Conservation (phyloP, 1,140 invertebrate species). For the Drosophila ercepeae region DNA sequence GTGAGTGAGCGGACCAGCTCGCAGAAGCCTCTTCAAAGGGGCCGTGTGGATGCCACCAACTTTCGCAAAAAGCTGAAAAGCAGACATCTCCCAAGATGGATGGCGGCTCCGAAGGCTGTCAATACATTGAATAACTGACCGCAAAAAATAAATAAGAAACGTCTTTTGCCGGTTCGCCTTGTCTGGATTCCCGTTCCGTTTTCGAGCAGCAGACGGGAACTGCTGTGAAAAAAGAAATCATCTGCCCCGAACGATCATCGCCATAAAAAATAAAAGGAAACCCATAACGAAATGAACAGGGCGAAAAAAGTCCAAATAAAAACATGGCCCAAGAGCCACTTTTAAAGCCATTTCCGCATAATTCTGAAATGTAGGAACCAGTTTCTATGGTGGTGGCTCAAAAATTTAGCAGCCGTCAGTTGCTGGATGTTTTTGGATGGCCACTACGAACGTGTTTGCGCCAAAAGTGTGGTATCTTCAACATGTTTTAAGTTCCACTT, state of each 20-base stretch:
- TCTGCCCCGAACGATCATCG: slow-evolving; percentile 26
- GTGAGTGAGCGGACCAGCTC: slow-evolving; percentile 60
- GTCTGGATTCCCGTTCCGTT: slow-evolving; percentile 24
- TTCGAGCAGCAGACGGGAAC: not conserved
- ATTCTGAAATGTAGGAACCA: slow-evolving; percentile 70
- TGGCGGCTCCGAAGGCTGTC: slow-evolving; percentile 50
- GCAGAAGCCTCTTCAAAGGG: slow-evolving; percentile 27
- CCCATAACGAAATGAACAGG: slow-evolving; percentile 29
- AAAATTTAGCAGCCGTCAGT: slow-evolving; percentile 42
- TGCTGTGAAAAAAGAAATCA: slow-evolving; percentile 65
- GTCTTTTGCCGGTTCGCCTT: slow-evolving; percentile 23
- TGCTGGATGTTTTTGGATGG: slow-evolving; percentile 10
- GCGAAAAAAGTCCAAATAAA: slow-evolving; percentile 28
- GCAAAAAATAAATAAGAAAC: slow-evolving; percentile 29
- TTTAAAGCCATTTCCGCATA: slow-evolving; percentile 70
- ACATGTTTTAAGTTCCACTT: slow-evolving; percentile 68
- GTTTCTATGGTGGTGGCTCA: slow-evolving; percentile 48
- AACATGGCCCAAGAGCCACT: slow-evolving; percentile 42
- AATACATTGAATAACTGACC: slow-evolving; percentile 54
- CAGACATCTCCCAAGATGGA: slow-evolving; percentile 31
- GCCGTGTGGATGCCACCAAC: slow-evolving; percentile 36
- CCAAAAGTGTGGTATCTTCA: slow-evolving; percentile 1
- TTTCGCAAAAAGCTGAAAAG: slow-evolving; percentile 38
- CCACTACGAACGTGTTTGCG: slow-evolving; percentile 53
- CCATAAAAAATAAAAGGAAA: slow-evolving; percentile 21